phyloP scores from a whole-genome alignment of 2,888 invertebrate species.

The Unio delphinus region DNA sequence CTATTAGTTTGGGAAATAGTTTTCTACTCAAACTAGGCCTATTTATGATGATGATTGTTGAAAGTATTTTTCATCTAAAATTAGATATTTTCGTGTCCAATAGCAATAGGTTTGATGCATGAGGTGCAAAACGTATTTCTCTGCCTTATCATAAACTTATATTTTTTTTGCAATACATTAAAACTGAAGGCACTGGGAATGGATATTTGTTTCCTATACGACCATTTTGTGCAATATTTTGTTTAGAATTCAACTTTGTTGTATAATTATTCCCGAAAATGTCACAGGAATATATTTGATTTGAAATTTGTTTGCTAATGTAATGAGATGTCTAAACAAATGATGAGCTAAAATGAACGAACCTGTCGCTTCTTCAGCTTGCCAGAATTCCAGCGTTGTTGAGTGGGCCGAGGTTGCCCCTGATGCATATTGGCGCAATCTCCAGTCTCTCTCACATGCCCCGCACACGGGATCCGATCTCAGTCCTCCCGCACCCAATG shows the following conservation, averaged over 20 bases:
- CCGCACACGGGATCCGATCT: constrained; percentile 36
- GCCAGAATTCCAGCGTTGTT: constrained; percentile 23
- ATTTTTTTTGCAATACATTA: not conserved
- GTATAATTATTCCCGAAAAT: not conserved
- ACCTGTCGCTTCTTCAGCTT: constrained; percentile 60
- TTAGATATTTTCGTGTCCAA: too few relatives aligned
- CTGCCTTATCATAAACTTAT: not conserved
- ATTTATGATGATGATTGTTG: too few relatives aligned
- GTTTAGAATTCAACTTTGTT: not conserved
- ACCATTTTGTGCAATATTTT: not conserved
- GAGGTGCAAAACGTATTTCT: too few relatives aligned
- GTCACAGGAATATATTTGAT: too few relatives aligned
- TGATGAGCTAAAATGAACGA: not conserved
- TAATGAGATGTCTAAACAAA: too few relatives aligned
- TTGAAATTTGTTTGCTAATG: too few relatives aligned
- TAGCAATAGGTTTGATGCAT: too few relatives aligned
- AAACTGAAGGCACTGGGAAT: not conserved
- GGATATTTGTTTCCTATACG: not conserved
- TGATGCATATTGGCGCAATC: constrained; percentile 51
- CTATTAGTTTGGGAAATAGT: too few relatives aligned
- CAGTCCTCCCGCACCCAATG: constrained; percentile 36
- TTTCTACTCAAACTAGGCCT: too few relatives aligned
- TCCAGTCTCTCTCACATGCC: constrained; percentile 38
- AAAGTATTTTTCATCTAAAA: too few relatives aligned
- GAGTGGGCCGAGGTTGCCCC: constrained; percentile 46